phyloP scores from a whole-genome alignment of 2,797 vertebrate genomes.

The Gymnothorax reevesii region DNA sequence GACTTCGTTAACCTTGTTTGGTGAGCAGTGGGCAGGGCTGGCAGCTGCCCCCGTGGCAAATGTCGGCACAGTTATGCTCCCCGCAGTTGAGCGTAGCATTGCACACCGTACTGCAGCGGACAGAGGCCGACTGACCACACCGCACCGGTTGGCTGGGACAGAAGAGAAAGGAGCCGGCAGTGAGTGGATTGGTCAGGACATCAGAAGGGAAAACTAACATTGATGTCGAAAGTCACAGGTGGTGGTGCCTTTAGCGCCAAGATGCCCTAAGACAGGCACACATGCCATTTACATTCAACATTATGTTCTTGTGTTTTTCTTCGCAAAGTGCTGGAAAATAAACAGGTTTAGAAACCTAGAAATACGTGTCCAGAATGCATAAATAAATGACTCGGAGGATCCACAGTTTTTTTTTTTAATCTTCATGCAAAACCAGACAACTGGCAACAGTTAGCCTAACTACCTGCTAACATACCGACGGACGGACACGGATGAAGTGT shows the following conservation, averaged over 20 bases:
- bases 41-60: conserved; percentile 87
- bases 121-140: conserved; percentile 82
- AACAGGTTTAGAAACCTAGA: no score
- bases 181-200: background rate
- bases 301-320: no score
- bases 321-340: no score
- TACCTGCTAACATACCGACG: no score
- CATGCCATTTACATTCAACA: no score
- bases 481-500: no score
- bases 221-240: background rate
- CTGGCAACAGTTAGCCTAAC: no score
- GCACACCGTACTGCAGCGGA: conserved; percentile 85
- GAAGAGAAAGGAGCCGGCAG: background rate
- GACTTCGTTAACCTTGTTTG: conserved; percentile 79
- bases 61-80: conserved; percentile 83
- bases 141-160: conserved; percentile 87
- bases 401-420: no score
- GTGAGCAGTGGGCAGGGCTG: conserved; percentile 83
- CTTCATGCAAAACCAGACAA: no score
- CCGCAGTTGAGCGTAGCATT: conserved; percentile 84
- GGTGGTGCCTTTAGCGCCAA: background rate
- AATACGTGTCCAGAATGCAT: no score
- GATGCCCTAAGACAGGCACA: background rate
- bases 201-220: background rate
- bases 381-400: no score